phyloP scores from a whole-genome alignment of 2,888 invertebrate species.

The Yponomeuta plumbellus region DNA sequence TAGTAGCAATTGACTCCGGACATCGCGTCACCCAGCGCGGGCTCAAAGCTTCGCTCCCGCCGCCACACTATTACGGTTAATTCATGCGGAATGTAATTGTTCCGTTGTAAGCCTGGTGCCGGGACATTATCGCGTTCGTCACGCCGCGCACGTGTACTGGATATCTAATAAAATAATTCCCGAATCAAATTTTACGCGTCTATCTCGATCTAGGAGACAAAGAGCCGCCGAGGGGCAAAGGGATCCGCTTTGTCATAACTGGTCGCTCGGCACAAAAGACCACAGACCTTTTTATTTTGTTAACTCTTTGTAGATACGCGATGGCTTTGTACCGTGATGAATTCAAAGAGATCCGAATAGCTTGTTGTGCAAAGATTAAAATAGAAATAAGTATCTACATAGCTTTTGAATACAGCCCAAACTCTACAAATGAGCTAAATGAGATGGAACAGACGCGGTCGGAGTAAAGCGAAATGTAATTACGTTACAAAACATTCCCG shows the following conservation, averaged over 20 bases:
- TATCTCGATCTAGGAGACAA: constrained; percentile 74
- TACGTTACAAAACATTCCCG: constrained; percentile 12
- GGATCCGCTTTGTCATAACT: constrained; percentile 71
- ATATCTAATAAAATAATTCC: constrained; percentile 75
- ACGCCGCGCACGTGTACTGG: constrained; percentile 72
- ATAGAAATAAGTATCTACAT: not conserved
- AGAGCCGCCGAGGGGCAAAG: constrained; percentile 54
- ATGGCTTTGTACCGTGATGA: constrained; percentile 16
- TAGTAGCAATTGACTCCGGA: constrained; percentile 49
- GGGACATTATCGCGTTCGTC: constrained; percentile 73
- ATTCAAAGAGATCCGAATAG: constrained; percentile 8
- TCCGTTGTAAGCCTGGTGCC: constrained; percentile 50
- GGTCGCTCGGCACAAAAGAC: constrained; percentile 61
- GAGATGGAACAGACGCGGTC: constrained; percentile 10
- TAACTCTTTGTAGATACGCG: constrained; percentile 42
- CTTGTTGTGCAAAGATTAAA: constrained; percentile 1
- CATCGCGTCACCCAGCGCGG: constrained; percentile 40
- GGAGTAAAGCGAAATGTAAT: constrained; percentile 17
- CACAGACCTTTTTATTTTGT: constrained; percentile 50
- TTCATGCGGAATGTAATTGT: constrained; percentile 73
- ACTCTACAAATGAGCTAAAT: constrained; percentile 3
- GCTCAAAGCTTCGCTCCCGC: constrained; percentile 58
- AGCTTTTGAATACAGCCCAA: constrained; percentile 5
- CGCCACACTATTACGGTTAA: constrained; percentile 60
- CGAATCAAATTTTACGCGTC: constrained; percentile 74